Evolutionary conservation across 2,113 vertebrate species (phyloP), one percentile per base, ranked within the genome.

Genomic region (Pedetes capensis): DNA sequence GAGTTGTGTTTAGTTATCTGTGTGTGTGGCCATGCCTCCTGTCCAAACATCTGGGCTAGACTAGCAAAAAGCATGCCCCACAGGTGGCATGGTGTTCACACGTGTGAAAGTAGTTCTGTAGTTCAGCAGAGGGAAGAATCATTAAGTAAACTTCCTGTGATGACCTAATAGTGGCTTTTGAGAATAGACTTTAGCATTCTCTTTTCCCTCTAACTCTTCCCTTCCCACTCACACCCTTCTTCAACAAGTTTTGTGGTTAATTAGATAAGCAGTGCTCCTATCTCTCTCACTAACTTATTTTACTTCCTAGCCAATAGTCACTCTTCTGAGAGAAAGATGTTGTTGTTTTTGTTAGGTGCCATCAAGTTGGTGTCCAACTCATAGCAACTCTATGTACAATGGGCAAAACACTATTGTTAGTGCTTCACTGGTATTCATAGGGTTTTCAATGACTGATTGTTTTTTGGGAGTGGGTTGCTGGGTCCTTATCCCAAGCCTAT

Each of bases 241-340:
- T 64, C 18, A 81, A n/a, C 47, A 72, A 69, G 66, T 72, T 85
- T 27, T 3, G 29, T 82, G n/a, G 42, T 32, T 64, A 95, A 83
- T 96, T 95, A 93, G 37, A 76, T 95, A 94, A 90, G 27, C 16
- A 84, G 23, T 76, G 66, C 27, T 91, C 39, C 47, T 80, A 23
- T 87, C 53, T 95, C 64, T 39, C 66, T 13, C 8, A 22, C 12
- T 74, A 91, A 89, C 59, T 76, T 47, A 71, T 87, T 93, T 94
- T 92, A 87, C 82, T 96, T 91, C 42, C 34, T 82, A 51, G 14
- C 27, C 32, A 27, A 32, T 25, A n/a, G 32, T 78, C 37, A 64
- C 55, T 93, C 57, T 42, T 88, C 49, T 68, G 64, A 75, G 42
- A 96, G 27, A n/a, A 82, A 81, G 16, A 69, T 6, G 22, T n/a